These are phyloP conservation scores for Drosophila nigromelanica DNA, from an alignment of 1,140 invertebrate species.

Conservation along the genomic window DNA sequence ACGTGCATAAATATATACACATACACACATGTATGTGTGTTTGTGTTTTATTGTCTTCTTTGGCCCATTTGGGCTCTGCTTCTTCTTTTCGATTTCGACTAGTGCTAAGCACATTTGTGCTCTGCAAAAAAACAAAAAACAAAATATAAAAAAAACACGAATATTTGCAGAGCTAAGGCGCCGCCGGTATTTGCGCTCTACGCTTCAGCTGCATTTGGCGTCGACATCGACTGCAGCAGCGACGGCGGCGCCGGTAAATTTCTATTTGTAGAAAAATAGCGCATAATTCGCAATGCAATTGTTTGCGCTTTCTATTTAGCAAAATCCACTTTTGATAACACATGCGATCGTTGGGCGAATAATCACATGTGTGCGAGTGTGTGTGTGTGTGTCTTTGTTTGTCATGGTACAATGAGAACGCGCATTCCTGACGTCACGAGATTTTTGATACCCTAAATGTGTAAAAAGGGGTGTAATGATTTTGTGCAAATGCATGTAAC, in stretches of 20 bases:
- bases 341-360: slow-evolving; percentile 31
- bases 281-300: slow-evolving; percentile 57
- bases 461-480: too few species aligned
- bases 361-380: neutral
- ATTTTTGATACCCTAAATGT: neutral
- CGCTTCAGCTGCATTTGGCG: slow-evolving; percentile 71
- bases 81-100: slow-evolving; percentile 43
- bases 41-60: slow-evolving; percentile 44
- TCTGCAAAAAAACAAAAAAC: slow-evolving; percentile 20
- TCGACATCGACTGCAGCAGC: slow-evolving; percentile 23
- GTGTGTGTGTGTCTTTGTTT: slow-evolving; percentile 17
- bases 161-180: slow-evolving; percentile 21
- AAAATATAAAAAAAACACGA: neutral
- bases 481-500: too few species aligned
- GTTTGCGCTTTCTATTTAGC: slow-evolving; percentile 59
- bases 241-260: slow-evolving; percentile 38
- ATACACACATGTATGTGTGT: slow-evolving; percentile 14
- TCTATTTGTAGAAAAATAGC: slow-evolving; percentile 62
- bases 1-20: slow-evolving; percentile 1
- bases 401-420: slow-evolving; percentile 38
- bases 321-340: slow-evolving; percentile 49
- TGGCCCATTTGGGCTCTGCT: slow-evolving; percentile 56
- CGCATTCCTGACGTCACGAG: slow-evolving; percentile 43
- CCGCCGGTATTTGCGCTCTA: slow-evolving; percentile 41
- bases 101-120: slow-evolving; percentile 33